Conservation (phyloP, 2,888 invertebrate species). For the Synanthedon andrenaeformis region DNA sequence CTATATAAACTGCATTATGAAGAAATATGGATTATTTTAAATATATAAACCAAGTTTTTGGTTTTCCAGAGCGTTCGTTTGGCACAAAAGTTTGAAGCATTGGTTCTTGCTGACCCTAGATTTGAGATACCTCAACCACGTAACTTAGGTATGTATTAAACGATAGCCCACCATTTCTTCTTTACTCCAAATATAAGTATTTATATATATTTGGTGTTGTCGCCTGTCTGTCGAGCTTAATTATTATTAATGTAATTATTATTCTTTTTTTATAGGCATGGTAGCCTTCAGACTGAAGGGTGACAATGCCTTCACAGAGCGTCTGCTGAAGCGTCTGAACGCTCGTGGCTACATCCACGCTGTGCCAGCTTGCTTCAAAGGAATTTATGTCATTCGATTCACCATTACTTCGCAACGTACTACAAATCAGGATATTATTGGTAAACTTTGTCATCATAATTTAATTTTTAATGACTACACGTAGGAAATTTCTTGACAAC, state of each 20-base stretch:
- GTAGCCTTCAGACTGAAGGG: conserved; percentile 91
- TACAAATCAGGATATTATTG: conserved; percentile 78
- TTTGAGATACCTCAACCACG: conserved; percentile 92
- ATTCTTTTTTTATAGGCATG: conserved; percentile 69
- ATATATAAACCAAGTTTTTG: background rate
- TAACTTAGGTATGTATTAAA: conserved; percentile 72
- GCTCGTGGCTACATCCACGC: conserved; percentile 90
- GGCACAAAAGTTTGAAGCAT: conserved; percentile 90
- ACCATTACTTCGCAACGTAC: conserved; percentile 93
- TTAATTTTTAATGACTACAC: too few species aligned
- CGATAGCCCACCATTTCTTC: background rate
- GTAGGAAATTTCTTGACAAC: too few species aligned
- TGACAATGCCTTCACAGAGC: conserved; percentile 89
- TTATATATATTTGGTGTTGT: too few species aligned
- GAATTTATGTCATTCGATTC: conserved; percentile 90
- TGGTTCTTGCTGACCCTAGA: conserved; percentile 83
- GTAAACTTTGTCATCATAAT: too few species aligned
- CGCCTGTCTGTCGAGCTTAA: too few species aligned
- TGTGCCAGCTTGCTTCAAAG: conserved; percentile 93
- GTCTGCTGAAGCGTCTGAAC: conserved; percentile 87
- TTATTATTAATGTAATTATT: too few species aligned
- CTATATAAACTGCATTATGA: too few species aligned
- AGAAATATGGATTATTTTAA: too few species aligned
- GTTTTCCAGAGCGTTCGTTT: conserved; percentile 83
- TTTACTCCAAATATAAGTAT: background rate